A percentile compares a stretch with the other conserved stretches of the same genome.
Evolutionary conservation across 2,113 vertebrate genomes (phyloP).

Genomic region (Peromyscus polionotus): DNA sequence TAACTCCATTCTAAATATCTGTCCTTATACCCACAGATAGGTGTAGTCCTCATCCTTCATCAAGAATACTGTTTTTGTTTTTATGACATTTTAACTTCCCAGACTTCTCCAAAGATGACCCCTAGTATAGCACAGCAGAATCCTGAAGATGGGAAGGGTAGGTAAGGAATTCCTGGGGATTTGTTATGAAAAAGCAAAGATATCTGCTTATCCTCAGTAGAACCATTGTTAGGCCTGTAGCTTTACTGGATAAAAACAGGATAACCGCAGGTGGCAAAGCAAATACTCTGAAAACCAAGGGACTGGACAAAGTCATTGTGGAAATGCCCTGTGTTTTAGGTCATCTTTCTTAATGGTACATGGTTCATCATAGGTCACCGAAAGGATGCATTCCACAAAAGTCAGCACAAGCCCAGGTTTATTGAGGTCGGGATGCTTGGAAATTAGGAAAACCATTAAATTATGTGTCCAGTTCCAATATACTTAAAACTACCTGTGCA

Average conservation of each 20-base stretch:
- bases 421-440: not conserved
- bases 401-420: not conserved
- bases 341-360: not conserved
- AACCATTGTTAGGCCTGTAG: not conserved
- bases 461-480: not conserved
- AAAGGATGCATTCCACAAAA: slow-evolving; percentile 2
- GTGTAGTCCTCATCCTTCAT: too few species aligned
- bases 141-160: not conserved
- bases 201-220: not conserved
- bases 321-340: slow-evolving; percentile 38
- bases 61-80: not conserved
- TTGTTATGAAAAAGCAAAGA: not conserved
- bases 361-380: slow-evolving; percentile 16
- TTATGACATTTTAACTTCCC: slow-evolving; percentile 15
- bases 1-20: not conserved
- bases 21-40: not conserved
- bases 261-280: not conserved
- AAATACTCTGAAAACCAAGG: slow-evolving; percentile 52
- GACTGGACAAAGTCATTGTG: slow-evolving; percentile 17
- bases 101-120: not conserved
- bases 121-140: not conserved
- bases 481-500: not conserved
- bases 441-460: not conserved
- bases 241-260: not conserved
- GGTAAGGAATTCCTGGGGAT: not conserved